These are phyloP conservation scores for Tetranychus truncatus DNA, from an alignment of 2,888 invertebrate species.

Conservation along the genomic window DNA sequence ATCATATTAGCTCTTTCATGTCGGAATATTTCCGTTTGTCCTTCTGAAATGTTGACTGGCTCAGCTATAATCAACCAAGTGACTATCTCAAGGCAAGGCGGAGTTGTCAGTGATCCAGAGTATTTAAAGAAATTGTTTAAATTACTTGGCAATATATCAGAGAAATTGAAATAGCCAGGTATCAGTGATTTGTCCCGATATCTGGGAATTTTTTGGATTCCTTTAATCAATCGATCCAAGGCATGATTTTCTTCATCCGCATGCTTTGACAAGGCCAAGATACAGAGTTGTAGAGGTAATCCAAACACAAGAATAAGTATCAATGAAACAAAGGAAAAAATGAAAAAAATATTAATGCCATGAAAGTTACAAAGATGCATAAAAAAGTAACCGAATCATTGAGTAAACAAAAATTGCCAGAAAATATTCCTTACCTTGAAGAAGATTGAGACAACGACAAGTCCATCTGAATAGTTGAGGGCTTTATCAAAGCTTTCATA, in stretches of 20 bases:
- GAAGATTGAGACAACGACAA: not conserved
- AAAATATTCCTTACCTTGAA: not conserved
- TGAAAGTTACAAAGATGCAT: too few relatives aligned
- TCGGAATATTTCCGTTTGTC: not conserved
- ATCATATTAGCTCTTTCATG: not conserved
- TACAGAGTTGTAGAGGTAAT: not conserved
- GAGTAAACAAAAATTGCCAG: not conserved
- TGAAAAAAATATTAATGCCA: not conserved
- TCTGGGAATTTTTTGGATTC: not conserved
- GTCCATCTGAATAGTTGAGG: not conserved
- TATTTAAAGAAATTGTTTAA: not conserved
- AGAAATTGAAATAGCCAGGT: not conserved
- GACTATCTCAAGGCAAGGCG: not conserved
- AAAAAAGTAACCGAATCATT: not conserved
- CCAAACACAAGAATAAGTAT: too few relatives aligned
- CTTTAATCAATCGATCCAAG: not conserved
- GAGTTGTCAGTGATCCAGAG: not conserved
- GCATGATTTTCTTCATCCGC: not conserved
- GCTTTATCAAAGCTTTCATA: not conserved
- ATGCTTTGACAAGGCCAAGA: not conserved
- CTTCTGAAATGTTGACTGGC: not conserved
- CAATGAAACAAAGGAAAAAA: not conserved
- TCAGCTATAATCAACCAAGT: slow-evolving; percentile 5
- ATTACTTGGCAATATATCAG: not conserved
- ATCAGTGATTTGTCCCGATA: not conserved